Evolutionary conservation across 2,888 invertebrate genomes (phyloP), one percentile per base, ranked within the genome.

Genomic region (Stegana nigrithorax): DNA sequence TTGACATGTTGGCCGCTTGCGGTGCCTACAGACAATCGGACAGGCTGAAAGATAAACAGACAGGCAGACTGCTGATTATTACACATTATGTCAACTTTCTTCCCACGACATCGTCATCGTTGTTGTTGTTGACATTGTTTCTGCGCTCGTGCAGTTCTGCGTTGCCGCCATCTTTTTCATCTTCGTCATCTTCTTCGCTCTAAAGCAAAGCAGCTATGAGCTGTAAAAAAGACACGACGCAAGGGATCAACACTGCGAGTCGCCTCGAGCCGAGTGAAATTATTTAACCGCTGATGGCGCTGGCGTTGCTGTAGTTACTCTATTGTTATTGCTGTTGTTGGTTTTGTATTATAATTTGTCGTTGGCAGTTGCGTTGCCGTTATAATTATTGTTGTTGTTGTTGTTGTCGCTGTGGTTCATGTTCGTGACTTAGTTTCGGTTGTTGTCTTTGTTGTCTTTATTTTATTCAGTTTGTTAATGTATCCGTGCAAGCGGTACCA

Each of bases 61-160:
- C 23, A 58, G 58, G 69, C 71, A 73, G 78, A 72, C 60, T 70
- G 70, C 62, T 74, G 78, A 75, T 75, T 75, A 75, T 75, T 70
- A 32, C 7, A 71, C 78, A 75, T 75, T 75, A 75, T 75, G 78
- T 75, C 78, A 76, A 74, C 75, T 76, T 76, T 76, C 75, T 76
- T 76, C 78, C 75, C 75, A 76, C 75, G 78, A 71, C 65, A 57
- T 66, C 59, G 64, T 63, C 65, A 66, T 71, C 63, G 67, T 69
- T n/a, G 59, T 66, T 21, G 42, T 61, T 47, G 14, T 59, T 63
- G 64, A 64, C 65, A 53, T 55, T 60, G 60, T 39, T 39, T 39
- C 14, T 39, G 5, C n/a, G 39, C 17, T 10, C 14, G 36, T 73
- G 75, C 73, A 73, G 75, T 75, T 74, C 75, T 77, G 67, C 67